Base-by-base conservation (phyloP, 2,888 invertebrate genomes). In the Colostygia pectinataria region DNA sequence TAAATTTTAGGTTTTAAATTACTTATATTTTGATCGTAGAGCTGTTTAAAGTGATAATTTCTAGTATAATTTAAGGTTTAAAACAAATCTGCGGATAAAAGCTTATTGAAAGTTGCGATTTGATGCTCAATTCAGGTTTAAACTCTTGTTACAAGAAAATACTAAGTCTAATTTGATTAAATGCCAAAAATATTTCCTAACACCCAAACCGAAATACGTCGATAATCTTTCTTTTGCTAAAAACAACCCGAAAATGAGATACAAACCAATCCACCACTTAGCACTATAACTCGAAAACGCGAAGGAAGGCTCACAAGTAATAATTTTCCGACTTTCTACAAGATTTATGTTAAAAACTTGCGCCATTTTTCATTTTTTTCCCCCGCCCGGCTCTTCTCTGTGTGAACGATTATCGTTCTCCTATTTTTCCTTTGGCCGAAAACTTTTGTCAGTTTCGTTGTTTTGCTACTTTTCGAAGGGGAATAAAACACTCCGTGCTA, bases 331-430 rank as follows among this genome's bases (percentile, higher is more conserved):
- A 80, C 78, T 80, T 81, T 80, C 69, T 52, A 61, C 61, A 62
- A 85, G 88, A 89, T 89, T 89, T 89, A 89, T 88, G 87, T 83
- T 78, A 71, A 83, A 86, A 89, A 89, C 80, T 89, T 89, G 52
- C 66, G 64, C 76, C 81, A 84, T 89, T 87, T 83, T 80, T 89
- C 89, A 86, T 84, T 80, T 83, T 80, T 75, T 77, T 69, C 68
- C 23, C n/a, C 65, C 63, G 53, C 63, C 55, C 63, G 60, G 55
- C 53, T 66, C 64, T 63, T 67, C 65, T 70, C 65, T 74, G 77
- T 82, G 78, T 79, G 82, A 82, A 82, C 82, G 86, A 86, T 87
- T 86, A 87, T 87, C 82, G 79, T 85, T 80, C 80, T 71, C 66
- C 57, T 75, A 69, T 73, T 73, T 72, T 68, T 63, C 55, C 65